phyloP scores from a whole-genome alignment of 2,797 vertebrate species.

The Hippocampus kuda region DNA sequence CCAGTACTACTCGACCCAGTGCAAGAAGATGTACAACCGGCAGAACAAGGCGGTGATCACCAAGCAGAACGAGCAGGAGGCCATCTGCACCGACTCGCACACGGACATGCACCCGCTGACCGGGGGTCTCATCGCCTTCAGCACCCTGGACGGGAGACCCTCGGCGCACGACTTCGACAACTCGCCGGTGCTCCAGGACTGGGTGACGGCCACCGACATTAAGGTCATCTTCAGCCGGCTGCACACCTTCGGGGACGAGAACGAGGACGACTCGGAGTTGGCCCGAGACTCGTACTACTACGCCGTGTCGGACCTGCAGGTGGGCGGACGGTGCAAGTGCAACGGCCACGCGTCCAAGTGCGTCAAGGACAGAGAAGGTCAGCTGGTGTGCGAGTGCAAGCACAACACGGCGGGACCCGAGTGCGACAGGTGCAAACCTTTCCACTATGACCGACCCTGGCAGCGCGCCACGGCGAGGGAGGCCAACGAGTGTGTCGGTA shows the following conservation, averaged over 20 bases:
- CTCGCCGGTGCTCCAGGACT: conserved; percentile 97
- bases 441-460: conserved; percentile 98
- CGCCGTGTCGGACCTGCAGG: conserved; percentile 95
- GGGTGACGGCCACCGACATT: conserved; percentile 98
- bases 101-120: conserved; percentile 92
- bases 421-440: conserved; percentile 97
- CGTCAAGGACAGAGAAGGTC: conserved; percentile 82
- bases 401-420: conserved; percentile 96
- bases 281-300: conserved; percentile 96
- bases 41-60: conserved; percentile 86
- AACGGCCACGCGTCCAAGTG: conserved; percentile 96
- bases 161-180: conserved; percentile 99
- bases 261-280: conserved; percentile 94
- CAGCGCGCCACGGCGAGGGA: conserved; percentile 93
- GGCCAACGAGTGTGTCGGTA: conserved; percentile 97
- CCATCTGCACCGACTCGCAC: conserved; percentile 97
- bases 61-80: conserved; percentile 98
- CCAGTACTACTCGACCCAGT: conserved; percentile 97
- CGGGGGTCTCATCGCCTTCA: conserved; percentile 96
- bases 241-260: conserved; percentile 96
- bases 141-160: conserved; percentile 94
- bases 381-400: conserved; percentile 93
- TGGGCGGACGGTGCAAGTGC: conserved; percentile 96
- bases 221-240: conserved; percentile 90
- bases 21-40: conserved; percentile 91